Percentiles rank a stretch among this genome's conserved stretches.
Conservation (phyloP, 2,113 vertebrate genomes). For the Tragelaphus imberbis region DNA sequence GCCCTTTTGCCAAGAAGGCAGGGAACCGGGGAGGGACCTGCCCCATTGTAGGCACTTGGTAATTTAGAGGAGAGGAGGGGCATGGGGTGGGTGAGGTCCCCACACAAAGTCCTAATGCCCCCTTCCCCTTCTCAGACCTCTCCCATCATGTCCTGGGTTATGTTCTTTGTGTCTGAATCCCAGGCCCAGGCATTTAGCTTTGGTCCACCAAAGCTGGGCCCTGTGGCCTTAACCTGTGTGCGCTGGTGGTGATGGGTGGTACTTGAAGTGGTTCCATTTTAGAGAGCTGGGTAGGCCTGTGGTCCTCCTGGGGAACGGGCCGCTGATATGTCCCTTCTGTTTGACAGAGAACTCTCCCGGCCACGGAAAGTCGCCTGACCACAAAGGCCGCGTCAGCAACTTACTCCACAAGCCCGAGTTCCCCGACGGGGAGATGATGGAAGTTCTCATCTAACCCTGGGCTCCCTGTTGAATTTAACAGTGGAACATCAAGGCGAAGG, state of each 20-base stretch:
- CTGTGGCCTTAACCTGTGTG: background rate
- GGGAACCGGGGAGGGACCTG: background rate
- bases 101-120: background rate
- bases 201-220: background rate
- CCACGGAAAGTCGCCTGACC: constrained; percentile 75
- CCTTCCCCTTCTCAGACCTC: background rate
- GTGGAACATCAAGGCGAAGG: background rate
- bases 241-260: background rate
- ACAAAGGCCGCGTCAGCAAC: constrained; percentile 78
- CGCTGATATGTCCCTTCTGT: background rate
- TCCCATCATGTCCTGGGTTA: background rate
- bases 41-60: accelerated
- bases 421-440: constrained; percentile 83
- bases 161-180: background rate
- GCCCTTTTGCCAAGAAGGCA: background rate
- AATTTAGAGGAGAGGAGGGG: no score
- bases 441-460: constrained; percentile 82
- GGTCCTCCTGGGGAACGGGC: background rate
- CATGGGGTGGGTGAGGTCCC: background rate
- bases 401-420: constrained; percentile 81
- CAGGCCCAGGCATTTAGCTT: background rate
- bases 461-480: background rate
- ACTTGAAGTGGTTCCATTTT: background rate
- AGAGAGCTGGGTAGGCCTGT: accelerated
- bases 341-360: constrained; percentile 76